These are phyloP conservation scores for Acipenser transmontanus DNA, from an alignment of 2,797 vertebrate species.

Conservation along the genomic window DNA sequence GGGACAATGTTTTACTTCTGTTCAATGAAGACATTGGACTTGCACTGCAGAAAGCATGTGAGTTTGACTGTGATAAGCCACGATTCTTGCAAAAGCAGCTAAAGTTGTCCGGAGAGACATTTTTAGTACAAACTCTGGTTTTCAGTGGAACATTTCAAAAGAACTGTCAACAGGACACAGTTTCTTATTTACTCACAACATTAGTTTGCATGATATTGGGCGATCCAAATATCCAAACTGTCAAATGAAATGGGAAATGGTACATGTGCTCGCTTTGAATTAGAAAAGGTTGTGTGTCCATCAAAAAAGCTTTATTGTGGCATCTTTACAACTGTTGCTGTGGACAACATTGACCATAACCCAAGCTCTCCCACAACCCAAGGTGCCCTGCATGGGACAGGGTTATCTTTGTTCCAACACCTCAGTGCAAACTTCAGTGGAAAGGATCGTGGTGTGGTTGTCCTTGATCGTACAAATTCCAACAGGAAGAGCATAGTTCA, in stretches of 20 bases:
- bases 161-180: no score
- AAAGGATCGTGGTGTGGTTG: neutral
- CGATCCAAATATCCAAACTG: neutral
- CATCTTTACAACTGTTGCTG: constrained; percentile 19
- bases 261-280: constrained; percentile 8
- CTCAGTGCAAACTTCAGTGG: neutral
- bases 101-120: no score
- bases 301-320: constrained; percentile 2
- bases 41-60: no score
- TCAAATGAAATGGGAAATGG: constrained; percentile 16
- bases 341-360: constrained; percentile 19
- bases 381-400: constrained; percentile 3
- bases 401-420: neutral
- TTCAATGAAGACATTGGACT: no score
- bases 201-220: no score
- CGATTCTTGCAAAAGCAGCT: no score
- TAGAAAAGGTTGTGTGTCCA: constrained; percentile 15
- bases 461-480: constrained; percentile 1
- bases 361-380: neutral
- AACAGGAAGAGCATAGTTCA: constrained; percentile 13
- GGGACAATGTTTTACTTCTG: no score
- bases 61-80: no score
- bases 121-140: no score
- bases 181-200: no score
- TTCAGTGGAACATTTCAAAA: no score